Evolutionary conservation across 2,113 vertebrate genomes (phyloP).

Genomic region (Kobus ellipsiprymnus): DNA sequence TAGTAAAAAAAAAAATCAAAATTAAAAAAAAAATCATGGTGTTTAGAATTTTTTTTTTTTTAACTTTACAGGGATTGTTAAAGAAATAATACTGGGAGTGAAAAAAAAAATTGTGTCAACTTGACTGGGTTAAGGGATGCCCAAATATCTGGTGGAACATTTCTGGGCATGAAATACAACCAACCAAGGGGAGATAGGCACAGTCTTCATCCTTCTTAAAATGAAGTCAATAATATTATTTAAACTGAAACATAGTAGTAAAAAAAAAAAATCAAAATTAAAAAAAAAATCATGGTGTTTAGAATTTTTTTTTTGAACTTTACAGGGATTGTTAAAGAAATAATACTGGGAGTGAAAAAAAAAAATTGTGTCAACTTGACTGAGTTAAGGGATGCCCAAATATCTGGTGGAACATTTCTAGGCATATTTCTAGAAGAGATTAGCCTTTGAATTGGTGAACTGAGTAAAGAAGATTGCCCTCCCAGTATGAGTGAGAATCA

Average conservation of each 20-base stretch:
- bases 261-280: neutral
- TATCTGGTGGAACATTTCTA: neutral
- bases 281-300: neutral
- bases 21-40: neutral
- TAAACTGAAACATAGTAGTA: neutral
- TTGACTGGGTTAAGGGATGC: neutral
- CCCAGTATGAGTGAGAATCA: neutral
- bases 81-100: neutral
- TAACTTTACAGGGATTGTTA: neutral
- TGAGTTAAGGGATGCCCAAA: neutral
- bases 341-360: neutral
- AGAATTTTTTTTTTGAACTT: neutral
- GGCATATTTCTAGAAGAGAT: neutral
- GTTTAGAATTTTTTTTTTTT: neutral
- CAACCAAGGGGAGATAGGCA: too few species aligned
- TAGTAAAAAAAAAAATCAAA: neutral
- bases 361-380: neutral
- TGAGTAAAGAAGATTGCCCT: neutral
- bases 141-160: neutral
- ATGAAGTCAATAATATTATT: too few species aligned
- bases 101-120: neutral
- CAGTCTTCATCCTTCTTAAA: too few species aligned
- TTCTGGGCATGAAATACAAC: neutral
- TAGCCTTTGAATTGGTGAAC: neutral
- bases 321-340: neutral